Evolutionary conservation across 2,113 vertebrate genomes (phyloP), one percentile per base, ranked within the genome.

Genomic region (Merops nubicus): DNA sequence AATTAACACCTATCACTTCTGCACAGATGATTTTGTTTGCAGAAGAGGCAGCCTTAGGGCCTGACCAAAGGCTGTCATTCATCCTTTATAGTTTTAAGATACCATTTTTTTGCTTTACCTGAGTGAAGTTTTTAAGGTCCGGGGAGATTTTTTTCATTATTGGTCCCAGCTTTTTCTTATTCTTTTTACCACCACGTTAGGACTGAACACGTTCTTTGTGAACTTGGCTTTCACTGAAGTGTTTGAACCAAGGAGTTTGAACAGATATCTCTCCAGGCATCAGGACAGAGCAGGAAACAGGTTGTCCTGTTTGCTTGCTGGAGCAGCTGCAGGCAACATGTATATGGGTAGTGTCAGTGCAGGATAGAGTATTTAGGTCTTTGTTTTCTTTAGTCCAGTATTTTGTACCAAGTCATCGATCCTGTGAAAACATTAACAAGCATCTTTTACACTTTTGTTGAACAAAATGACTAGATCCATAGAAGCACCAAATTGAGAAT

Each of bases 1-100:
- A 96, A 96, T 95, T 94, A 90, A 26, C 51, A 84, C 33, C 92
- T 88, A 51, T 91, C 88, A 60, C 40, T 94, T 57, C 59, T 78
- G 31, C 64, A 60, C 15, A 38, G 64, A 64, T 60, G n/a, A 33
- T 72, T 95, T 65, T 47, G 62, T 64, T 80, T 88, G 90, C 50
- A 77, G 70, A 69, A 72, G 31, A 84, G 51, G 62, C 82, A 92
- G 59, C 88, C 79, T 83, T 15, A 83, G 68, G 76, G 75, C 83
- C 73, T 81, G 76, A 47, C 63, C 64, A 53, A n/a, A 23, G 54
- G 69, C 64, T 77, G 18, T 60, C 64, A 25, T 47, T 87, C 86
- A 78, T 31, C 47, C 20, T 23, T 69, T 67, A 45, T 5, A 9
- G 21, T 20, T 78, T 70, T 63, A 5, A 63, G 76, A 34, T 36